Percentiles rank a stretch among this genome's conserved stretches.
These are phyloP conservation scores for Proteles cristata DNA, from an alignment of 2,113 vertebrate species.

Conservation along the genomic window DNA sequence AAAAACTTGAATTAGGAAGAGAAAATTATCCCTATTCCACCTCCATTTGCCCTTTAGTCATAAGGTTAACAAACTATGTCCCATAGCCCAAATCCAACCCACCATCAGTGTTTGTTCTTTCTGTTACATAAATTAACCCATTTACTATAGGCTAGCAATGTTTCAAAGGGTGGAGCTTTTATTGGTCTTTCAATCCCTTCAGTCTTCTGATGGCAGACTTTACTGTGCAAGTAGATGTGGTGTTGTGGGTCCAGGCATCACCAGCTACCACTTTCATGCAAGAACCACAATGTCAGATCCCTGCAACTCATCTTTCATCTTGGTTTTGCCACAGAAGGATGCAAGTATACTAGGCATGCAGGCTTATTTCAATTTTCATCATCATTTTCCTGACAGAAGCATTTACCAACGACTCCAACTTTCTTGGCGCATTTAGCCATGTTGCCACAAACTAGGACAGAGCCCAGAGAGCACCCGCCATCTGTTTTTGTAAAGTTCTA, in stretches of 20 bases:
- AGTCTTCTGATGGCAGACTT: background rate
- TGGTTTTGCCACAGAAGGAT: background rate
- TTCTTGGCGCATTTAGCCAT: background rate
- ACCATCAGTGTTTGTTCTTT: background rate
- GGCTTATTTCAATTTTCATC: background rate
- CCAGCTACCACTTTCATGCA: background rate
- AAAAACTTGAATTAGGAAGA: slow-evolving; percentile 15
- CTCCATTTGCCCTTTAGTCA: background rate
- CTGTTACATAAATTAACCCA: background rate
- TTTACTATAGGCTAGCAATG: background rate
- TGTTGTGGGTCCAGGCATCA: background rate
- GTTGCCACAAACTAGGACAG: background rate
- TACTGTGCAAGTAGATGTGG: background rate
- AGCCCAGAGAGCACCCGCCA: background rate
- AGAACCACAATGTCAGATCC: background rate
- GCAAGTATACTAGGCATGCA: background rate
- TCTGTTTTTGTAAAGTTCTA: background rate
- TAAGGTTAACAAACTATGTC: background rate
- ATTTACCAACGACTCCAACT: background rate
- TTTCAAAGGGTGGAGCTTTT: background rate
- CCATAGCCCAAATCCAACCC: background rate
- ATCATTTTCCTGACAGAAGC: background rate
- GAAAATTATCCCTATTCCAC: background rate
- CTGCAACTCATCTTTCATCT: background rate
- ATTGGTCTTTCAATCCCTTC: background rate